Evolutionary conservation across 1,140 invertebrate genomes (phyloP).

Genomic region (Drosophila yakuba): DNA sequence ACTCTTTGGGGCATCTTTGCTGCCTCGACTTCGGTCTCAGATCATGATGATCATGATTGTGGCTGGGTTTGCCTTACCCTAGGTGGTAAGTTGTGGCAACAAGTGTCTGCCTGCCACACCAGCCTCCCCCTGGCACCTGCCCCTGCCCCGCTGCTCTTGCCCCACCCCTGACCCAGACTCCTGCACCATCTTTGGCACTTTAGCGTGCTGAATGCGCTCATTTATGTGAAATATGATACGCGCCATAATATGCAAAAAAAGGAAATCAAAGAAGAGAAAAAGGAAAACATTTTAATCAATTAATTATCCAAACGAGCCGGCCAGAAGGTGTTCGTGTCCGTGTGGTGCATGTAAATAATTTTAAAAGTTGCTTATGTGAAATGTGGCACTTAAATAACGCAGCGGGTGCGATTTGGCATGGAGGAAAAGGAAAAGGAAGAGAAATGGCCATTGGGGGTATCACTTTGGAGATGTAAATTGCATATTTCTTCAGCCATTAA

Average conservation of each 20-base stretch:
- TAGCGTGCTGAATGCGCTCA: constrained; percentile 82
- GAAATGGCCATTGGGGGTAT: not conserved
- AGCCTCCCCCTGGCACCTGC: constrained; percentile 20
- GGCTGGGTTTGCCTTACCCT: constrained; percentile 59
- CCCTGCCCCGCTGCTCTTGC: not conserved
- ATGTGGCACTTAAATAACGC: constrained; percentile 80
- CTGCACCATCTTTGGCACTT: constrained; percentile 74
- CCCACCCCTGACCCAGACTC: not conserved
- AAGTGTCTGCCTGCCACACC: constrained; percentile 62
- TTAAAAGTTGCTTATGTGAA: constrained; percentile 79
- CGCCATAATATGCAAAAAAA: constrained; percentile 77
- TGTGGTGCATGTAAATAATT: constrained; percentile 76
- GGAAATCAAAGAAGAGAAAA: constrained; percentile 24
- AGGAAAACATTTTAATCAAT: constrained; percentile 80
- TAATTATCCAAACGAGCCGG: constrained; percentile 71
- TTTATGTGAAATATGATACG: constrained; percentile 83
- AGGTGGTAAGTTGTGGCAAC: constrained; percentile 82
- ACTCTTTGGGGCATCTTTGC: constrained; percentile 37
- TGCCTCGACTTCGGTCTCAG: not conserved
- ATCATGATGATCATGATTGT: constrained; percentile 51
- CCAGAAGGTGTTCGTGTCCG: constrained; percentile 54
- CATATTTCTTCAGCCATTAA: not conserved
- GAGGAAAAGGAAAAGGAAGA: not conserved
- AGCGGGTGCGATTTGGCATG: constrained; percentile 59
- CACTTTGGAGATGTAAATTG: not conserved